Evolutionary conservation across 1,140 invertebrate genomes (phyloP).

Genomic region (Sinonovacula constricta): DNA sequence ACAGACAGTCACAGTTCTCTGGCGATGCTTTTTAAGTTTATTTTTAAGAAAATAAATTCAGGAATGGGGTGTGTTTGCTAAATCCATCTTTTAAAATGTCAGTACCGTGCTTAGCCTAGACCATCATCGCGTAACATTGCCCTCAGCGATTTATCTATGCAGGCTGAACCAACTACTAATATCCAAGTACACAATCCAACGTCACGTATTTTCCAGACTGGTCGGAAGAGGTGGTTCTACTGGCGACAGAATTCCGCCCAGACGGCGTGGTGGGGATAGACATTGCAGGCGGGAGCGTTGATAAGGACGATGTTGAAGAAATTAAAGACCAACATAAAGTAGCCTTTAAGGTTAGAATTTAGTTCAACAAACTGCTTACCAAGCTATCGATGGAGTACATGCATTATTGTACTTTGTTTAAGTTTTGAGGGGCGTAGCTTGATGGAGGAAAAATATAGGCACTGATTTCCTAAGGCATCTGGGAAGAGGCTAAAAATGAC

Average conservation of each 20-base stretch:
- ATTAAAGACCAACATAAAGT: conserved; percentile 58
- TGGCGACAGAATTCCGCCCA: conserved; percentile 78
- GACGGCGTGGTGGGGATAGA: conserved; percentile 83
- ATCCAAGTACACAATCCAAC: background rate
- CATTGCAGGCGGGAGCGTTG: conserved; percentile 80
- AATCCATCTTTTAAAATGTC: background rate
- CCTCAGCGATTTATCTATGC: background rate
- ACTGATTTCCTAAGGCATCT: too few relatives aligned
- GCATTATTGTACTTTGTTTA: too few relatives aligned
- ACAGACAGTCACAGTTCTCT: too few relatives aligned
- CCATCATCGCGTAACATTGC: background rate
- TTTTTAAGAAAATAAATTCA: background rate
- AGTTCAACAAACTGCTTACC: too few relatives aligned
- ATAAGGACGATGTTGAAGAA: conserved; percentile 60
- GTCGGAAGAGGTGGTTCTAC: conserved; percentile 78
- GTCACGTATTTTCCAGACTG: conserved; percentile 68
- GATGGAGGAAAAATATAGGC: too few relatives aligned
- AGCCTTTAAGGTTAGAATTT: conserved; percentile 66
- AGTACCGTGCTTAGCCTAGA: background rate
- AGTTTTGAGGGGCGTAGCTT: too few relatives aligned
- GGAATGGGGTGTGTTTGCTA: too few relatives aligned
- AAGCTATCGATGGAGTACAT: too few relatives aligned
- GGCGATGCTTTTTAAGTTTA: background rate
- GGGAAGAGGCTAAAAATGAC: too few relatives aligned
- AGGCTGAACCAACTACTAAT: background rate